phyloP scores from a whole-genome alignment of 2,888 invertebrate species.

The Linyphia triangularis region DNA sequence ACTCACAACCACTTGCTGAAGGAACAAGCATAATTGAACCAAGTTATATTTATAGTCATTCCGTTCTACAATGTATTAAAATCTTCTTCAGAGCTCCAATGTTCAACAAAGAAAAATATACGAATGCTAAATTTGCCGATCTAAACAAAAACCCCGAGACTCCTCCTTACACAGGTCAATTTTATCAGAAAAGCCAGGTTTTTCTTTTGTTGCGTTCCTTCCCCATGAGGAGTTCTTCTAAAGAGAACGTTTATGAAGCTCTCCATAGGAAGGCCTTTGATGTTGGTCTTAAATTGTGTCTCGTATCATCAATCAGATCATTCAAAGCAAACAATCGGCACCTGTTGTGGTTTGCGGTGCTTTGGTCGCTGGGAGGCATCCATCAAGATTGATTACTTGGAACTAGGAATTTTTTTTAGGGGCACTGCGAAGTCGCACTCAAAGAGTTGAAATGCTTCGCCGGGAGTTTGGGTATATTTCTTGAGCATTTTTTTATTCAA shows the following conservation, averaged over 20 bases:
- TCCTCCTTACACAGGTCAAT: too few relatives aligned
- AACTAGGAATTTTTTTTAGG: constrained; percentile 47
- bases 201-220: background rate
- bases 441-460: background rate
- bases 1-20: too few relatives aligned
- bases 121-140: too few relatives aligned
- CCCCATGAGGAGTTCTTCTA: background rate
- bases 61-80: too few relatives aligned
- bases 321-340: constrained; percentile 73
- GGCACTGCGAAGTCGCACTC: background rate
- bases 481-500: too few relatives aligned
- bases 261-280: constrained; percentile 46
- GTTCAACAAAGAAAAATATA: too few relatives aligned
- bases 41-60: too few relatives aligned
- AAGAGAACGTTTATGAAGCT: constrained; percentile 17
- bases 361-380: constrained; percentile 54
- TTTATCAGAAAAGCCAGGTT: too few relatives aligned
- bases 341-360: constrained; percentile 71
- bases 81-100: too few relatives aligned
- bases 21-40: too few relatives aligned
- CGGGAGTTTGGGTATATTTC: background rate
- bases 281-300: constrained; percentile 66
- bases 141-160: too few relatives aligned
- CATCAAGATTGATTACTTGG: constrained; percentile 72
- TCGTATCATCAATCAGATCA: constrained; percentile 67